Percentiles rank a stretch among this genome's conserved stretches.
phyloP scores from a whole-genome alignment of 2,113 vertebrate species.

The Tricholaema leucomelas region DNA sequence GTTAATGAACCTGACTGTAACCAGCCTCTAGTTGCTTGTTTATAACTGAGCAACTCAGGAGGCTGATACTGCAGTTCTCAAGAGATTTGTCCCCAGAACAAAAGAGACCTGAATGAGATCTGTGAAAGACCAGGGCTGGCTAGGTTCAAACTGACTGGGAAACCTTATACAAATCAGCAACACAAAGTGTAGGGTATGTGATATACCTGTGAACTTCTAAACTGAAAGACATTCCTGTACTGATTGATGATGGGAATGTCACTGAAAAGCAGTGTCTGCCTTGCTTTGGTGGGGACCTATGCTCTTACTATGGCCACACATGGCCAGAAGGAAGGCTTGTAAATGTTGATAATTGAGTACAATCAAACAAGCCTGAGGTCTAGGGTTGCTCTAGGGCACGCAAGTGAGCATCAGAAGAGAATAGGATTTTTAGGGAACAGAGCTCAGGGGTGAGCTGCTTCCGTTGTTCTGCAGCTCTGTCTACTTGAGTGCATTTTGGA shows the following conservation, averaged over 20 bases:
- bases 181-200: background rate
- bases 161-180: background rate
- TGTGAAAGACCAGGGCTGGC: background rate
- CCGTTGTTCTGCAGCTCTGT: background rate
- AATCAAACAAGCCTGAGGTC: background rate
- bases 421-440: background rate
- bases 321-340: background rate
- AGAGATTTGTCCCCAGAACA: background rate
- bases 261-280: background rate
- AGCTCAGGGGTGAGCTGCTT: background rate
- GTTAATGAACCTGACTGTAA: background rate
- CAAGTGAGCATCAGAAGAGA: background rate
- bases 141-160: constrained; percentile 1
- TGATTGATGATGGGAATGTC: background rate
- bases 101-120: background rate
- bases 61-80: constrained; percentile 7
- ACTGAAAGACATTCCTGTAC: background rate
- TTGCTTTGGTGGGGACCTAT: background rate
- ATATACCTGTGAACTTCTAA: background rate
- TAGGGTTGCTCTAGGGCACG: background rate
- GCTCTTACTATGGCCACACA: background rate
- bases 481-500: background rate
- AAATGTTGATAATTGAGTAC: background rate
- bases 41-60: background rate
- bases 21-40: background rate